Evolutionary conservation across 2,888 invertebrate species (phyloP).

Genomic region (Escarpia spicata): DNA sequence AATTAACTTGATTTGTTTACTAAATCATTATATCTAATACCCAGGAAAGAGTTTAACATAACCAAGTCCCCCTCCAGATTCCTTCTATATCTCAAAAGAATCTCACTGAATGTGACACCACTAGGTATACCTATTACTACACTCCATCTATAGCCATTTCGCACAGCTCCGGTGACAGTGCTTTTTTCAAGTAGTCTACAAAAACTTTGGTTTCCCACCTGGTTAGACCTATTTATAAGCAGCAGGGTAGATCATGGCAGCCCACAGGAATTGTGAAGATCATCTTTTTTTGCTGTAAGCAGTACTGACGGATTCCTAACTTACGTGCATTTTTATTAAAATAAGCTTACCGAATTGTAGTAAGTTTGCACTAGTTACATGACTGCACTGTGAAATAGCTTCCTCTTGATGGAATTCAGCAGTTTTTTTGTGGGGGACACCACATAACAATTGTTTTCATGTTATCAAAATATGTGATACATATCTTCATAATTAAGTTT

Average conservation of each 20-base stretch:
- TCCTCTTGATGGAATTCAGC: too few species aligned
- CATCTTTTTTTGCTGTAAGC: not conserved
- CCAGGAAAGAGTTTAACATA: not conserved
- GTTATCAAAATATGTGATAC: too few species aligned
- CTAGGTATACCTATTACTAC: not conserved
- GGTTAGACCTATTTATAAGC: not conserved
- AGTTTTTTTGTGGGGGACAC: too few species aligned
- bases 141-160: conserved; percentile 2
- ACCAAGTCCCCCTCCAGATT: not conserved
- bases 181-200: conserved; percentile 3
- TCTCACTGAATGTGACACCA: not conserved
- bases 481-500: too few species aligned
- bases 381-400: too few species aligned
- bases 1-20: not conserved
- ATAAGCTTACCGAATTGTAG: too few species aligned
- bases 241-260: not conserved
- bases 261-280: not conserved
- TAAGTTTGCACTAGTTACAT: too few species aligned
- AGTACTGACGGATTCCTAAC: not conserved
- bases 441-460: too few species aligned
- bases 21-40: not conserved
- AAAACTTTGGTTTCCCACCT: not conserved
- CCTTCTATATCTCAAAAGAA: not conserved
- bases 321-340: not conserved
- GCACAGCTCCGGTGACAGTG: not conserved